A percentile compares a stretch with the other conserved stretches of the same genome.
phyloP scores from a whole-genome alignment of 2,888 invertebrate genomes.

The Synergus gifuensis region DNA sequence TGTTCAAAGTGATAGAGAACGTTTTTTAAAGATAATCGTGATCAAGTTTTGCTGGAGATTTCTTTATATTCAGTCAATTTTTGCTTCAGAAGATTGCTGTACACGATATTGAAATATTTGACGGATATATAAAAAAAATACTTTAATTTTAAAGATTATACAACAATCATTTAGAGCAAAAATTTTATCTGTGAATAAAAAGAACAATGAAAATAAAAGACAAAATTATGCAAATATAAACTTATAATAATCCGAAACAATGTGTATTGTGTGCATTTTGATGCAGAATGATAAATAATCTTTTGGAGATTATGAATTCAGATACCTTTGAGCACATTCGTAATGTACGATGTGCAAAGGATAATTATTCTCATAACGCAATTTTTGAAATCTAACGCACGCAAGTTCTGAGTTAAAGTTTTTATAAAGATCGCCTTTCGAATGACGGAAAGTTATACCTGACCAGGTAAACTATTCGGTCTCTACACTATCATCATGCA shows the following conservation, averaged over 20 bases:
- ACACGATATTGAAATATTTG: not conserved
- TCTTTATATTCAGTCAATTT: constrained; percentile 22
- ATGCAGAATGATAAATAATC: constrained; percentile 24
- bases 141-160: not conserved
- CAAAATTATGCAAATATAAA: constrained; percentile 37
- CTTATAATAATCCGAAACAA: constrained; percentile 55
- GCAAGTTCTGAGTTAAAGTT: not conserved
- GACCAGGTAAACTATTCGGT: not conserved
- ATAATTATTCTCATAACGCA: constrained; percentile 18
- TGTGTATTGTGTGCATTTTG: constrained; percentile 65
- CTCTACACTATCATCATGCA: not conserved
- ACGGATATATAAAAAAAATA: not conserved
- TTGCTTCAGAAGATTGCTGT: not conserved
- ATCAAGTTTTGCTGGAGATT: constrained; percentile 22
- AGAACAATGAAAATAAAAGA: constrained; percentile 18
- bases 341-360: not conserved
- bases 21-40: not conserved
- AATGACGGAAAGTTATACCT: not conserved
- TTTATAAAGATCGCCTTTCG: not conserved
- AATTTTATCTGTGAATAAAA: constrained; percentile 3
- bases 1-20: not conserved
- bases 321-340: constrained; percentile 10
- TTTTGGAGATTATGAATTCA: not conserved
- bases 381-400: not conserved
- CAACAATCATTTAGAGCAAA: constrained; percentile 22